Conservation (phyloP, 1,140 invertebrate genomes). For the Drosophila fuyamai region DNA sequence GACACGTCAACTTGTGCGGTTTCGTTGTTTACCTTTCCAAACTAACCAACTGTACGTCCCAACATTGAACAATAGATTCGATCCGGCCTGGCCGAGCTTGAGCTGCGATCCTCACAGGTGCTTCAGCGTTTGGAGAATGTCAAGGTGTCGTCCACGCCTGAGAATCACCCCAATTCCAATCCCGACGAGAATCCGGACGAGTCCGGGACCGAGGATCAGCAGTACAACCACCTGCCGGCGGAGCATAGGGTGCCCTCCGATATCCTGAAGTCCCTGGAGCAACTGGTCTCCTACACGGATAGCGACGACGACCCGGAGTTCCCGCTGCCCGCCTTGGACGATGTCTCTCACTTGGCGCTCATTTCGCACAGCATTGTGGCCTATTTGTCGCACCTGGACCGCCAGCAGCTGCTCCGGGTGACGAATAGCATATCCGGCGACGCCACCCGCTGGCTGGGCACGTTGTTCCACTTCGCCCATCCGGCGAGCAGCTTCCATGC, state of each 20-base stretch:
- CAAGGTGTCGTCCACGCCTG: conserved; percentile 36
- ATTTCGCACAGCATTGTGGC: conserved; percentile 84
- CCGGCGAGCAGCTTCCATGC: conserved; percentile 78
- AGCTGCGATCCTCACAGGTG: conserved; percentile 77
- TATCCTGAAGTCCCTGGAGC: conserved; percentile 77
- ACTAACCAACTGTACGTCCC: conserved; percentile 9
- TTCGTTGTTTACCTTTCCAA: conserved; percentile 18
- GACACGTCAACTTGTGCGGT: conserved; percentile 29
- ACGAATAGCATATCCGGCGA: conserved; percentile 79
- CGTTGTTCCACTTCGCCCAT: conserved; percentile 74
- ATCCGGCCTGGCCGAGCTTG: conserved; percentile 80
- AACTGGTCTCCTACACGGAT: conserved; percentile 78
- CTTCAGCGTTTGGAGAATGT: conserved; percentile 81
- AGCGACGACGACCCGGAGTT: conserved; percentile 83
- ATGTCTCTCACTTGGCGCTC: conserved; percentile 82
- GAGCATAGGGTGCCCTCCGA: conserved; percentile 79
- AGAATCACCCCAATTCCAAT: conserved; percentile 4
- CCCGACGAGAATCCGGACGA: conserved; percentile 9
- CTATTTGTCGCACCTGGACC: conserved; percentile 78
- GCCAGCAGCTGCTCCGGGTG: conserved; percentile 72
- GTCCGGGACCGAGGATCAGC: conserved; percentile 3
- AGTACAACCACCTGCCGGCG: conserved; percentile 38
- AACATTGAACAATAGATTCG: conserved; percentile 62
- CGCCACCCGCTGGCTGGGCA: conserved; percentile 79
- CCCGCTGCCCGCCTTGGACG: conserved; percentile 78